phyloP scores from a whole-genome alignment of 2,888 invertebrate species.

The Hymenopus coronatus region DNA sequence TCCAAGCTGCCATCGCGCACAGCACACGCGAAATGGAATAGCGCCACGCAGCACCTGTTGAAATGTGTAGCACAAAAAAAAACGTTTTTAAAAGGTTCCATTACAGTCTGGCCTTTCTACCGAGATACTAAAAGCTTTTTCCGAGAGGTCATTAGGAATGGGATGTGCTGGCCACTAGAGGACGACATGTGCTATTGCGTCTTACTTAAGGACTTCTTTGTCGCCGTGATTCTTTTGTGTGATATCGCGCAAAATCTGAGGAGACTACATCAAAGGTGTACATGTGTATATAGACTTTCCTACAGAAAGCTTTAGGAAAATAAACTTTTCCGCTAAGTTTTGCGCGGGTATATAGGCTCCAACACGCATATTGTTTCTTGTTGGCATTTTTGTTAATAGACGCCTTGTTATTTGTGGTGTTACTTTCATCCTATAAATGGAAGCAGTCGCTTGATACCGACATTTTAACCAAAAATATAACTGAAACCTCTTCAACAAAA shows the following conservation, averaged over 20 bases:
- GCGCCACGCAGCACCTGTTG: background rate
- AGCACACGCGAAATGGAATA: background rate
- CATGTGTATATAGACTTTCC: background rate
- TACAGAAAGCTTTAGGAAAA: background rate
- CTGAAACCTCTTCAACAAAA: no score
- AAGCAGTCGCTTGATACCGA: no score
- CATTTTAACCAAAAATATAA: no score
- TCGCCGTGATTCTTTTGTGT: background rate
- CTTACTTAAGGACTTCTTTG: background rate
- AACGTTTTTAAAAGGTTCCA: background rate
- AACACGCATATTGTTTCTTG: no score
- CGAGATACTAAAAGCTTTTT: background rate
- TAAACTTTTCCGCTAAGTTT: background rate
- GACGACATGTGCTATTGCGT: background rate
- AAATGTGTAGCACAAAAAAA: background rate
- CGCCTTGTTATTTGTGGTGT: no score
- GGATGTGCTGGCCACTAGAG: background rate
- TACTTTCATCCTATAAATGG: no score
- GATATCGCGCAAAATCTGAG: background rate
- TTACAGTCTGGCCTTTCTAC: background rate
- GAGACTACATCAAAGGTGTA: background rate
- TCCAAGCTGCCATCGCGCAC: background rate
- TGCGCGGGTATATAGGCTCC: no score
- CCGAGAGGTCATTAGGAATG: background rate
- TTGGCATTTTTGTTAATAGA: no score